Evolutionary conservation across 2,888 invertebrate species (phyloP), one percentile per base, ranked within the genome.

Genomic region (Cephus pygmeus): DNA sequence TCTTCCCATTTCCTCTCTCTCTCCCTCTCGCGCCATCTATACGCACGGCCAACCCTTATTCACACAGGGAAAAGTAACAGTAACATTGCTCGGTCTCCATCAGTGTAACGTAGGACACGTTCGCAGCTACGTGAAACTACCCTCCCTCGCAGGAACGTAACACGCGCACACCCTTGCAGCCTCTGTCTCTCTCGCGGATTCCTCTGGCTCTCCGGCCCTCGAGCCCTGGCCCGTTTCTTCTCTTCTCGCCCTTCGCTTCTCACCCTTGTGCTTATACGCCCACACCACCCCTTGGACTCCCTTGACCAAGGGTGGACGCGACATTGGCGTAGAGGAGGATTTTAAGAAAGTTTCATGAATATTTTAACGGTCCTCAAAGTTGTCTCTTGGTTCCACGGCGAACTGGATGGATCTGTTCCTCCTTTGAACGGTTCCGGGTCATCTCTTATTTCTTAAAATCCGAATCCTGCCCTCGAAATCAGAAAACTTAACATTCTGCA

Each of bases 291-390:
- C 80, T 80, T 81, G 81, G 79, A 81, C 83, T 82, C 83, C 84
- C 85, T 87, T 87, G 87, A 87, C 86, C 87, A 85, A 84, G 83
- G 85, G 80, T 84, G 84, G 84, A 87, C 85, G 81, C 75, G 77
- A 81, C 88, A 88, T 84, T 86, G 87, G 88, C 87, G 87, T 88
- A 88, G 81, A 78, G 79, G 76, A 69, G 56, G 68, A 77, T 80
- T 84, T 83, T 79, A 81, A 84, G 80, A 83, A 82, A 83, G 73
- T 80, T 75, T 76, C 79, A 83, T 83, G 83, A 83, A 83, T 82
- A 83, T 83, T 83, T 84, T 81, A 83, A 81, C 69, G 31, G 12
- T 23, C 56, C 56, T 56, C 56, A 23, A 23, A 56, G 23, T 23
- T 23, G 9, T 23, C 56, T 23, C 56, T 56, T 9, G 2, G 56